Conservation (phyloP, 2,888 invertebrate species). For the Pilophorus perplexus region DNA sequence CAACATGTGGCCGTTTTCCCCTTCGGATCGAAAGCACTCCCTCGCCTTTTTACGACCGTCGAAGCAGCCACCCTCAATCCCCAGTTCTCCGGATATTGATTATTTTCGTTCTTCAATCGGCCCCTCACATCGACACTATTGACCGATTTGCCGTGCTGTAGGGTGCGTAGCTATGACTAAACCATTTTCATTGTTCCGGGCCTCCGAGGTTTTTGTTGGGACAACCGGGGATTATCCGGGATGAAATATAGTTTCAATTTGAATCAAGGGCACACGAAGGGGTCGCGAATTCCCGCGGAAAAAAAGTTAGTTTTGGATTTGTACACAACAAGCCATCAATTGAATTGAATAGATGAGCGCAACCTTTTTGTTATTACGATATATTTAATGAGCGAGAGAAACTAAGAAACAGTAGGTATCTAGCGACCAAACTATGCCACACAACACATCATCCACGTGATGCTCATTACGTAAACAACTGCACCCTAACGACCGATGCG, state of each 20-base stretch:
- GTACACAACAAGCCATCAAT: no score
- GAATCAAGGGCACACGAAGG: not conserved
- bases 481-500: no score
- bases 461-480: no score
- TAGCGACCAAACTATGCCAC: no score
- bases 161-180: no score
- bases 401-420: no score
- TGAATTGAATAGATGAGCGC: no score
- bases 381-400: no score
- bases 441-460: no score
- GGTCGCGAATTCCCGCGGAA: no score
- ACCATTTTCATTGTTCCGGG: slow-evolving; percentile 33
- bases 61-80: slow-evolving; percentile 3
- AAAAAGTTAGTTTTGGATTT: no score
- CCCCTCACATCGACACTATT: slow-evolving; percentile 4
- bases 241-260: slow-evolving; percentile 32
- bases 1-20: slow-evolving; percentile 28
- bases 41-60: not conserved
- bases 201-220: slow-evolving; percentile 27
- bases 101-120: slow-evolving; percentile 26
- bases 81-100: slow-evolving; percentile 35
- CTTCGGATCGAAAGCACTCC: not conserved
- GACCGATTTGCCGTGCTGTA: not conserved
- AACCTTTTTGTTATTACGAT: no score
- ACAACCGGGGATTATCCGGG: slow-evolving; percentile 19